Evolutionary conservation across 2,888 invertebrate genomes (phyloP).

Genomic region (Cyclophora albipunctata): DNA sequence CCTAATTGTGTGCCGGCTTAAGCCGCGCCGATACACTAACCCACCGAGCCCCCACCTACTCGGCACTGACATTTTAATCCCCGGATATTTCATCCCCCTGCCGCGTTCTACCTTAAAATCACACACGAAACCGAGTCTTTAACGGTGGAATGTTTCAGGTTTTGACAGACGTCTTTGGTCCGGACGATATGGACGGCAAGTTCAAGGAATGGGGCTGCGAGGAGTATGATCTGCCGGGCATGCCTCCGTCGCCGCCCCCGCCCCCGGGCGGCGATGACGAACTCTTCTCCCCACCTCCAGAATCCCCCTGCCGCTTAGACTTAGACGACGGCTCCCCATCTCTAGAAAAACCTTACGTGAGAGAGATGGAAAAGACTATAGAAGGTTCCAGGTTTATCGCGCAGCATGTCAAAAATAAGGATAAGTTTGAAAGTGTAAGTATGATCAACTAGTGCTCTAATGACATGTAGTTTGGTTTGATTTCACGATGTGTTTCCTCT

Average conservation of each 20-base stretch:
- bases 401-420: constrained; percentile 95
- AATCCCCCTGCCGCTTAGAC: constrained; percentile 76
- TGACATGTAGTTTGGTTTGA: not conserved
- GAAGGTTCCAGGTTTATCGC: constrained; percentile 95
- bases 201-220: constrained; percentile 75
- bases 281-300: constrained; percentile 86
- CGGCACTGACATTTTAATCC: constrained; percentile 53
- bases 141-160: constrained; percentile 61
- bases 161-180: constrained; percentile 86
- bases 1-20: constrained; percentile 68
- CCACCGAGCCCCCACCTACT: constrained; percentile 17
- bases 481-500: constrained; percentile 11
- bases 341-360: constrained; percentile 86
- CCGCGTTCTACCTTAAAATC: not conserved
- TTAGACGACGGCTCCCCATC: constrained; percentile 82
- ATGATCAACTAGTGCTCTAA: constrained; percentile 5
- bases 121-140: not conserved
- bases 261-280: constrained; percentile 89
- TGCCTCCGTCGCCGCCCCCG: constrained; percentile 82
- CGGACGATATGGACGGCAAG: constrained; percentile 68
- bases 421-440: constrained; percentile 95
- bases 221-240: constrained; percentile 84
- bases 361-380: constrained; percentile 93
- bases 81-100: constrained; percentile 27
- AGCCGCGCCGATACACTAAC: constrained; percentile 55